Base-by-base conservation (phyloP, 2,113 vertebrate species). In the Cheirogaleus medius region DNA sequence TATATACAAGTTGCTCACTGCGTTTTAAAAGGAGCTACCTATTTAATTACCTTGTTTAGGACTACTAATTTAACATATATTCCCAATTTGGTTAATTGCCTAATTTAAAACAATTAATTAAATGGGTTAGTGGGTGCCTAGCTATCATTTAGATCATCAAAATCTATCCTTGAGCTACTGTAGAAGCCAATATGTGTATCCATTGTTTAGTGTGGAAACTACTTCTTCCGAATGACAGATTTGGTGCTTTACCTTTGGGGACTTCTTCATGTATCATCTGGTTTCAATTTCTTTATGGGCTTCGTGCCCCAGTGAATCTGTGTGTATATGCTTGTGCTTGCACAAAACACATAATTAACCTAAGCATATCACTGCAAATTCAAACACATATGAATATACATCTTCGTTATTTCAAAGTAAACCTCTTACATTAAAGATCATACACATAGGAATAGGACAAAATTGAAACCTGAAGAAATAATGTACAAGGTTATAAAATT, bases 271-370 rank as follows among this genome's bases (percentile, higher is more conserved):
- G 13, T 73, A 82, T 68, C 56, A 54, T 85, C 86, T 97, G 96
- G 69, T 97, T 96, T 94, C 54, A 25, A 71, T 91, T 83, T 95
- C 56, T 94, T 73, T 52, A 54, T 63, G 76, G 90, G 60, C 25
- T 87, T 63, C 49, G 25, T 82, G 34, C 32, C 12, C 63, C 66
- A 68, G 54, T 73, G 49, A 84, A 69, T 63, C 39, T 84, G 13
- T 92, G 32, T 77, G 29, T 76, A 11, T 77, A 25, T 56, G 20
- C n/a, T 49, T 56, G 25, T 71, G 37, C 80, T 73, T 78, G 73
- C 42, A 85, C 74, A 58, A 91, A 95, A 68, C 29, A 37, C 10
- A 49, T 25, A 85, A 91, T 37, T 68, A 60, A 63, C 6, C n/a
- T 49, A 88, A 96, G 93, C 54, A 42, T 34, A 83, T 23, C 68